Percentiles rank a stretch among this genome's conserved stretches.
Conservation (phyloP, 2,113 vertebrate genomes). For the Calyptommatus sinebrachiatus region DNA sequence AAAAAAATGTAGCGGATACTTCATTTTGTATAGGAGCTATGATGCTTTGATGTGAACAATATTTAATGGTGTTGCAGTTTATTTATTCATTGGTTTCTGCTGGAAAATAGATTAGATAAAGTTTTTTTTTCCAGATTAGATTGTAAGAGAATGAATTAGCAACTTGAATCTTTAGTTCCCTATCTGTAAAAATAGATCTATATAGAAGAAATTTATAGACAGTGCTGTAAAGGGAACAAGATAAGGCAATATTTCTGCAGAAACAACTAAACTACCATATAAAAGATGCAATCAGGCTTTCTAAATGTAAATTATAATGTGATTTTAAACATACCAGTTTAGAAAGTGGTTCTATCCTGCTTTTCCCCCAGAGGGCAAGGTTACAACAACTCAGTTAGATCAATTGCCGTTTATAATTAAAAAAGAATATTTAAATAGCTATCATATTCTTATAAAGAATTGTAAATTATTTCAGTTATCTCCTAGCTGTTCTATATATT, state of each 20-base stretch:
- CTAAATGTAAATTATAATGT: no score
- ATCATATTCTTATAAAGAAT: not conserved
- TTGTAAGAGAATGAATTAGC: not conserved
- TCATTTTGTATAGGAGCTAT: no score
- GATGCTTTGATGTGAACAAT: not conserved
- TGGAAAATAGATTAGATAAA: not conserved
- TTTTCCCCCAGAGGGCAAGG: not conserved
- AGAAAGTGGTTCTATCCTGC: no score
- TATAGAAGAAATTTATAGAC: not conserved
- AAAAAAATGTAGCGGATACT: no score
- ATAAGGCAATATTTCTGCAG: not conserved
- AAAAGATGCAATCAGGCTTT: no score
- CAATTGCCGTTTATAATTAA: not conserved
- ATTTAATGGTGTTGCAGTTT: not conserved
- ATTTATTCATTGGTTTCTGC: not conserved
- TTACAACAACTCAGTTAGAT: not conserved
- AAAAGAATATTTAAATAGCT: not conserved
- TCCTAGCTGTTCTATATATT: not conserved
- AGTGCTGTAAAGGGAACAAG: not conserved
- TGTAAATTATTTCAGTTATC: not conserved
- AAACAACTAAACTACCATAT: not conserved
- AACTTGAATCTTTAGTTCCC: not conserved
- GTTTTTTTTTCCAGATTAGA: not conserved
- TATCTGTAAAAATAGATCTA: not conserved
- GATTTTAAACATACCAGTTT: no score